Evolutionary conservation across 1,140 invertebrate genomes (phyloP).

Genomic region (Xylocopa sonorina): DNA sequence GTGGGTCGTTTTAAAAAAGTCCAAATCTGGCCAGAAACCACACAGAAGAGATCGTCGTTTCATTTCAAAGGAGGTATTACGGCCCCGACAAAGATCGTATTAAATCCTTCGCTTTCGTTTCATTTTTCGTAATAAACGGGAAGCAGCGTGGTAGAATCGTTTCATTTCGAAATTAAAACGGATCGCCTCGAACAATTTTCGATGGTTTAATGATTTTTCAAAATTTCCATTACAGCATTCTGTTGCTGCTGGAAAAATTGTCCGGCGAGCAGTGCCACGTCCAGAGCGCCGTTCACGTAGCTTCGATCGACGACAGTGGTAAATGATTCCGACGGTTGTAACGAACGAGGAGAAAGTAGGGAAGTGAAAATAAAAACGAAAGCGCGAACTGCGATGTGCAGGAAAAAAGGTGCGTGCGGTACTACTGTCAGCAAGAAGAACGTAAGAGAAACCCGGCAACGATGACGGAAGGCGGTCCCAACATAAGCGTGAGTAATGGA

Average conservation of each 20-base stretch:
- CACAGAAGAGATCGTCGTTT: background rate
- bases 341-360: background rate
- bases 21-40: background rate
- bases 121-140: too few species aligned
- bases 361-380: slow-evolving; percentile 22
- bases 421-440: slow-evolving; percentile 20
- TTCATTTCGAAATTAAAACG: too few species aligned
- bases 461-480: slow-evolving; percentile 45
- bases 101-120: too few species aligned
- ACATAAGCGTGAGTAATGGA: slow-evolving; percentile 35
- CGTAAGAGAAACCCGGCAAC: slow-evolving; percentile 26
- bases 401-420: slow-evolving; percentile 44
- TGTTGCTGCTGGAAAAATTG: too few species aligned
- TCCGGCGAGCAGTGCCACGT: too few species aligned
- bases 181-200: background rate
- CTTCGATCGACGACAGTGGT: too few species aligned
- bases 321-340: too few species aligned
- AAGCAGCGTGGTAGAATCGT: too few species aligned
- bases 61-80: background rate
- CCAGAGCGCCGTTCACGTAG: too few species aligned
- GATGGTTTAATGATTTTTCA: background rate
- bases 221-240: too few species aligned
- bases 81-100: background rate
- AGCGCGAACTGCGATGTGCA: slow-evolving; percentile 43
- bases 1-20: background rate